Evolutionary conservation across 2,888 invertebrate species (phyloP), one percentile per base, ranked within the genome.

Genomic region (Punctoribates punctum): DNA sequence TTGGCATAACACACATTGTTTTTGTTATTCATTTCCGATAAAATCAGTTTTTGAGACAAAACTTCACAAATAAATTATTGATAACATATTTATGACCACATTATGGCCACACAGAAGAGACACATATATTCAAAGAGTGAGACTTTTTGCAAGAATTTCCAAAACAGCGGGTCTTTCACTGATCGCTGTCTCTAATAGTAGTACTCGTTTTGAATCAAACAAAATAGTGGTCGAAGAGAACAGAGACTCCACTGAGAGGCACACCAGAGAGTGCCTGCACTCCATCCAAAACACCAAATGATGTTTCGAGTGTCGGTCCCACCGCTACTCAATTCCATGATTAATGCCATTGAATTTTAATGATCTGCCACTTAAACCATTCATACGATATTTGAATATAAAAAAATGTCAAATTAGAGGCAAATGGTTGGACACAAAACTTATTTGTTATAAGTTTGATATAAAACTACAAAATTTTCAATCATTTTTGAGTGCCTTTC

Each of bases 301-400:
- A 34, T 29, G 13, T 62, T 62, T 62, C n/a, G 60, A 62, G 62
- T 62, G 62, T 62, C 62, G 62, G 27, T 34, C 29, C 62, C 62
- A 25, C 13, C 29, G 23, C 27, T 62, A 25, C 62, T 27, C 29
- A 23, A 27, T 23, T 60, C 15, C 5, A 62, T 34, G 62, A 62
- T 62, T 34, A 62, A 62, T 62, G 62, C 23, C 34, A 62, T 62
- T 62, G 29, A 62, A 62, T 62, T 27, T 34, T 34, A 62, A 29
- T 62, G 29, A 62, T 29, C 20, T 62, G 62, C 62, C 34, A 25
- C 34, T 62, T 34, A n/a, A 51, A n/a, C 17, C 51, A 20, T 51
- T 51, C 20, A 20, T 17, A 60, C 27, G 23, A 9, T 23, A 60
- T 34, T 62, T 62, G 25, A 29, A 62, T 62, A 62, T 62, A 29